Base-by-base conservation (phyloP, 2,797 vertebrate species). In the Coracias cyanogaster region DNA sequence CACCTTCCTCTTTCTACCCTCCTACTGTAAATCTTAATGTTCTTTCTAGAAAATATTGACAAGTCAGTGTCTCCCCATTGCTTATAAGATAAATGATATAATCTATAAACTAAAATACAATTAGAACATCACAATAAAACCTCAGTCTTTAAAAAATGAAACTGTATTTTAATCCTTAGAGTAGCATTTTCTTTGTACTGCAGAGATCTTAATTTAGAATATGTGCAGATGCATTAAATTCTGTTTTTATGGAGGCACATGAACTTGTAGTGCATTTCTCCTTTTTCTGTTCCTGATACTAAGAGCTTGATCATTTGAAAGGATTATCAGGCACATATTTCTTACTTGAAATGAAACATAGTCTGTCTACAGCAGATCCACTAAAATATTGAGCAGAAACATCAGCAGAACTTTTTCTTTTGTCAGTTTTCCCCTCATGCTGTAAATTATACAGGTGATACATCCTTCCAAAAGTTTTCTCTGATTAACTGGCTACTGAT, bases 201-300 rank as follows among this genome's bases (percentile, higher is more conserved):
- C 17, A 55, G n/a, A 64, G 10, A 41, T 62, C 12, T 79, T 65
- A 54, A 51, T 66, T 91, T 67, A 80, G 46, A 82, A 76, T 1
- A 3, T 31, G 4, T 66, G 31, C 35, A 73, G 12, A 58, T 65
- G 22, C 43, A 85, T 77, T 70, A 69, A 61, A 82, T 65, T 66
- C 10, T 78, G 12, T 2, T 45, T 93, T 90, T 89, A 60, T 26
- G 31, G 4, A 85, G 7, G 24, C 15, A 45, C 3, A 22, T 37
- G 43, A 58, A 61, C 78, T 88, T 86, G 19, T 91, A 88, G 28
- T 41, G 5, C 5, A 28, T 71, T 86, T 90, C 76, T 90, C 16
- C 12, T 86, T 84, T 84, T 46, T 29, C 8, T 72, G 26, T 52
- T 79, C 10, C 9, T 60, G 7, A 64, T 60, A 64, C 8, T 39